Evolutionary conservation across 2,888 invertebrate species (phyloP).

Genomic region (Tortricodes alternella): DNA sequence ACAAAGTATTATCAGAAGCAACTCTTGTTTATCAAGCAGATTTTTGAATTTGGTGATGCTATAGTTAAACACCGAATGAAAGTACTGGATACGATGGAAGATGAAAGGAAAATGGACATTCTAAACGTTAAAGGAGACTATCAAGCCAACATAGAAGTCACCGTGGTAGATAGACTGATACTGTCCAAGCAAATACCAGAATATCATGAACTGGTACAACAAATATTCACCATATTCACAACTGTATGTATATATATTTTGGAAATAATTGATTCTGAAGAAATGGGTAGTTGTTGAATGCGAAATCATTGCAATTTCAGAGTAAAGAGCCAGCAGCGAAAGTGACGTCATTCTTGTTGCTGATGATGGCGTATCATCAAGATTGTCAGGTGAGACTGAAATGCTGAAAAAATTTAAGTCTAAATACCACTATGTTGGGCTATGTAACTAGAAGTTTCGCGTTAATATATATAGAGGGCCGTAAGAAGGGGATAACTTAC

Average conservation of each 20-base stretch:
- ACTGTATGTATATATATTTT: conserved; percentile 30
- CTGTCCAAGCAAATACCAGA: conserved; percentile 24
- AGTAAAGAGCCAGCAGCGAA: conserved; percentile 35
- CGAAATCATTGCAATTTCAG: conserved; percentile 24
- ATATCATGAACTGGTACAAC: conserved; percentile 23
- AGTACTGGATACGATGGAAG: conserved; percentile 10
- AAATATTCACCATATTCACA: conserved; percentile 32
- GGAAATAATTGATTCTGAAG: too few relatives aligned
- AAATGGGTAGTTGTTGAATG: too few relatives aligned
- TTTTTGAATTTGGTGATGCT: background rate
- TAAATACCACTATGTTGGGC: too few relatives aligned
- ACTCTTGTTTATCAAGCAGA: background rate
- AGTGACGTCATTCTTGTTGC: conserved; percentile 27
- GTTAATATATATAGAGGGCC: too few relatives aligned
- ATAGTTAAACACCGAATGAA: conserved; percentile 15
- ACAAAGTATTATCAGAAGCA: conserved; percentile 21
- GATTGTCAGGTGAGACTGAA: conserved; percentile 31
- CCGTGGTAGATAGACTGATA: conserved; percentile 29
- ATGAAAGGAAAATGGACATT: background rate
- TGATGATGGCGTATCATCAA: conserved; percentile 34
- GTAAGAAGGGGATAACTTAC: too few relatives aligned
- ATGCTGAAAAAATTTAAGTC: too few relatives aligned
- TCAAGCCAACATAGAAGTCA: conserved; percentile 25
- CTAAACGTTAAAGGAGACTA: conserved; percentile 19
- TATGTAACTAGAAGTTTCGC: too few relatives aligned